Conservation (phyloP, 2,888 invertebrate species). For the Amphimallon solstitiale region DNA sequence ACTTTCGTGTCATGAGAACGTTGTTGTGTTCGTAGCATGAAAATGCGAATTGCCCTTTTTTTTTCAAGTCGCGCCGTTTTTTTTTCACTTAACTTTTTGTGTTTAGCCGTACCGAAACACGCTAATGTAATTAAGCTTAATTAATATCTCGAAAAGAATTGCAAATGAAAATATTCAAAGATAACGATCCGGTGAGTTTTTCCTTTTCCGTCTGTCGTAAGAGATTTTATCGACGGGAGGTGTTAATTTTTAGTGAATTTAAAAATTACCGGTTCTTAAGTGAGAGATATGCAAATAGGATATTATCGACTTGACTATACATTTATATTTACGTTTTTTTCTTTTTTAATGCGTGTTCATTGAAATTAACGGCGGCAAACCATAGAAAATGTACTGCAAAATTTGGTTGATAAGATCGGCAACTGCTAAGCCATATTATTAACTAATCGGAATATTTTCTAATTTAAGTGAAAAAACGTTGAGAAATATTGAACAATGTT, state of each 20-base stretch:
- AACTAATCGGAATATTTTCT: too few relatives aligned
- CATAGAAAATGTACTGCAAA: too few relatives aligned
- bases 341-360: too few relatives aligned
- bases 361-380: too few relatives aligned
- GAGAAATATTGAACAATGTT: too few relatives aligned
- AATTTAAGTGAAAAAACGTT: too few relatives aligned
- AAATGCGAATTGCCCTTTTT: neutral
- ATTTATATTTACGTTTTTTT: too few relatives aligned
- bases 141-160: constrained; percentile 17
- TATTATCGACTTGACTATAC: too few relatives aligned
- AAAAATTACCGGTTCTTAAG: neutral
- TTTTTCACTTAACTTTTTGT: neutral
- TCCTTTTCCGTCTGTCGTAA: constrained; percentile 10
- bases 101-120: constrained; percentile 12
- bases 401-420: too few relatives aligned
- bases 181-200: constrained; percentile 7
- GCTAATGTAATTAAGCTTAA: constrained; percentile 28
- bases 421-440: too few relatives aligned
- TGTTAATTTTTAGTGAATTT: constrained; percentile 14
- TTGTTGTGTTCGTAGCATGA: neutral
- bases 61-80: too few relatives aligned
- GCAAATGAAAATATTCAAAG: constrained; percentile 11
- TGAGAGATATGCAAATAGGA: neutral
- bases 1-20: neutral
- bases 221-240: constrained; percentile 4